Conservation (phyloP, 2,888 invertebrate genomes). For the Pelosia muscerda region DNA sequence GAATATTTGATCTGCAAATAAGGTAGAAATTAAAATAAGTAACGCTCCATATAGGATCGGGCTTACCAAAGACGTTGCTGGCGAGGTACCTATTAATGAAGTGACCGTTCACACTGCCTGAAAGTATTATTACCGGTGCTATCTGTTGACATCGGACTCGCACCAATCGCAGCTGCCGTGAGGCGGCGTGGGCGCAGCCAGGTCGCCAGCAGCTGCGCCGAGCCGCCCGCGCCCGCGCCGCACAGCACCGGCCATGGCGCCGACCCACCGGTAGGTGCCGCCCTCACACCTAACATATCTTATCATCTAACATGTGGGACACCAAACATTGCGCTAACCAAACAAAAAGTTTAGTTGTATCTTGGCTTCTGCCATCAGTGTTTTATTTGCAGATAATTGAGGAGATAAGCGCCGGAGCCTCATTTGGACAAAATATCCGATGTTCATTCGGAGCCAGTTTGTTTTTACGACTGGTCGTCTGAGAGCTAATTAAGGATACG, state of each 20-base stretch:
- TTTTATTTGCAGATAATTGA: conserved; percentile 27
- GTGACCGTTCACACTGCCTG: background rate
- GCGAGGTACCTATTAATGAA: background rate
- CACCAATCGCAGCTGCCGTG: conserved; percentile 39
- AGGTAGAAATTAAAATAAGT: background rate
- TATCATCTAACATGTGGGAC: conserved; percentile 35
- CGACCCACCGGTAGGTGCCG: conserved; percentile 40
- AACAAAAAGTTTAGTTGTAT: conserved; percentile 7
- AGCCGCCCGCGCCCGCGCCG: conserved; percentile 16
- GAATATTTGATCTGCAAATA: background rate
- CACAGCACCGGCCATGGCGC: conserved; percentile 35
- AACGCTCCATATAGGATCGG: background rate
- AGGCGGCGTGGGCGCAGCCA: conserved; percentile 20
- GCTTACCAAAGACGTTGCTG: background rate
- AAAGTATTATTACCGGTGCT: background rate
- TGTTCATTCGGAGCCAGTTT: conserved; percentile 18
- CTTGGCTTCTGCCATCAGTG: conserved; percentile 31
- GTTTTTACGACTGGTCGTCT: conserved; percentile 43
- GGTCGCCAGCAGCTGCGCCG: conserved; percentile 13
- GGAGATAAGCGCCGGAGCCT: conserved; percentile 13
- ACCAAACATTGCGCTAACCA: conserved; percentile 39
- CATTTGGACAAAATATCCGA: conserved; percentile 21
- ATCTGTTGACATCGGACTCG: conserved; percentile 14
- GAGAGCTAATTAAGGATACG: conserved; percentile 25
- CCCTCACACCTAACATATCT: conserved; percentile 31